phyloP scores from a whole-genome alignment of 1,140 invertebrate genomes.

The Lucilia cuprina region DNA sequence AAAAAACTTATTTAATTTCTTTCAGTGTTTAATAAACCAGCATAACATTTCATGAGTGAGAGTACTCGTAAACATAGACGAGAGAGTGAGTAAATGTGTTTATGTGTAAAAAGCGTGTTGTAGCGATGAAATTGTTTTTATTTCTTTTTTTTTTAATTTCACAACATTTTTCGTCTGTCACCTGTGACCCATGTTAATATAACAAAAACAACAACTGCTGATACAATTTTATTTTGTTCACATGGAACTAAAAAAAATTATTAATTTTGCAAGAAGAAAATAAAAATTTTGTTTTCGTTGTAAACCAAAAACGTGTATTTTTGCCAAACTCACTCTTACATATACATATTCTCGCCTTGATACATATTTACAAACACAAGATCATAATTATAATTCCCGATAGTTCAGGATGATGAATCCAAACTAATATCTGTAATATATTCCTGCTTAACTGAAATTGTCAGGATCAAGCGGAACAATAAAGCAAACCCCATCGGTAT shows the following conservation, averaged over 20 bases:
- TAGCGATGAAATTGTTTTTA: neutral
- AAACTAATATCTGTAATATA: no score
- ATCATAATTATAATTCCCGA: no score
- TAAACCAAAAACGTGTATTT: neutral
- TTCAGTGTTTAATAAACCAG: no score
- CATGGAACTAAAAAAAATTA: neutral
- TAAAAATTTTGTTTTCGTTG: neutral
- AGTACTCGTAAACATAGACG: neutral
- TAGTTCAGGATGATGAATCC: no score
- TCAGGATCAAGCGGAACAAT: no score
- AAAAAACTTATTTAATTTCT: no score
- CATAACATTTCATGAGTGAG: neutral
- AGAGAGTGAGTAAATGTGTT: neutral
- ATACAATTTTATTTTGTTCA: neutral
- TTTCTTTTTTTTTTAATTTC: neutral
- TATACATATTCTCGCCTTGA: no score
- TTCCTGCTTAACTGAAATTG: no score
- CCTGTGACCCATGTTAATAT: constrained; percentile 12
- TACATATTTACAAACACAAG: no score
- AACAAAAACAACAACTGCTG: neutral
- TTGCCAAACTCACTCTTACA: neutral
- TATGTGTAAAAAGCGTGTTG: neutral
- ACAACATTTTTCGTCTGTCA: neutral
- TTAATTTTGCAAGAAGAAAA: neutral
- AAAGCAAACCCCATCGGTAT: no score